Conservation (phyloP, 2,113 vertebrate species). For the Procavia capensis region DNA sequence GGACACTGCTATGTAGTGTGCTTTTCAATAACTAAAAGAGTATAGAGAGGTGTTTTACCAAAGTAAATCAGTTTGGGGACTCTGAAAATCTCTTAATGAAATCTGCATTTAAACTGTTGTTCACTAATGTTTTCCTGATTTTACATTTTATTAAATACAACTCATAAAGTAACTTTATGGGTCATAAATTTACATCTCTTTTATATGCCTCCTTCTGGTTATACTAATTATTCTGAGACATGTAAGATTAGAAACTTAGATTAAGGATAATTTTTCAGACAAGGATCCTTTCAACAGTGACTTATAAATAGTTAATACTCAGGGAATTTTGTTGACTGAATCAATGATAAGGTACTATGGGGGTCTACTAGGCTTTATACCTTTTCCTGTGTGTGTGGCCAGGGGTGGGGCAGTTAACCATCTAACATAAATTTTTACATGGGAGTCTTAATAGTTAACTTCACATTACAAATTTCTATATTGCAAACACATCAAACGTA, state of each 20-base stretch:
- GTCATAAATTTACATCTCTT: background rate
- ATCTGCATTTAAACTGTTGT: background rate
- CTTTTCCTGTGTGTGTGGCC: background rate
- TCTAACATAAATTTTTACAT: background rate
- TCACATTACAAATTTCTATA: background rate
- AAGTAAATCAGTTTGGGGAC: background rate
- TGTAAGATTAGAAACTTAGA: background rate
- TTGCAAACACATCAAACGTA: background rate
- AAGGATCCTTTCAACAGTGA: background rate
- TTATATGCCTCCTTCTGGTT: background rate
- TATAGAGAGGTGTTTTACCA: background rate
- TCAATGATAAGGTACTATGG: background rate
- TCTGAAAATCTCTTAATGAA: background rate
- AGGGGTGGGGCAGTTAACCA: background rate
- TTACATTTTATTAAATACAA: conserved; percentile 1
- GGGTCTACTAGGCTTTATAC: background rate
- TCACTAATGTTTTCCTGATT: background rate
- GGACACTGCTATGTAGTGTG: background rate
- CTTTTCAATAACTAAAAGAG: background rate
- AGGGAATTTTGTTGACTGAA: background rate
- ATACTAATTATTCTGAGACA: background rate
- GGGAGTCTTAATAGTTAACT: background rate
- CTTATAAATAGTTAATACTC: background rate
- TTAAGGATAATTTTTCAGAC: background rate
- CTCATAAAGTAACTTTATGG: background rate